Percentiles rank a stretch among this genome's conserved stretches.
Evolutionary conservation across 2,888 invertebrate species (phyloP).

Genomic region (Hirtodrosophila trivittata): DNA sequence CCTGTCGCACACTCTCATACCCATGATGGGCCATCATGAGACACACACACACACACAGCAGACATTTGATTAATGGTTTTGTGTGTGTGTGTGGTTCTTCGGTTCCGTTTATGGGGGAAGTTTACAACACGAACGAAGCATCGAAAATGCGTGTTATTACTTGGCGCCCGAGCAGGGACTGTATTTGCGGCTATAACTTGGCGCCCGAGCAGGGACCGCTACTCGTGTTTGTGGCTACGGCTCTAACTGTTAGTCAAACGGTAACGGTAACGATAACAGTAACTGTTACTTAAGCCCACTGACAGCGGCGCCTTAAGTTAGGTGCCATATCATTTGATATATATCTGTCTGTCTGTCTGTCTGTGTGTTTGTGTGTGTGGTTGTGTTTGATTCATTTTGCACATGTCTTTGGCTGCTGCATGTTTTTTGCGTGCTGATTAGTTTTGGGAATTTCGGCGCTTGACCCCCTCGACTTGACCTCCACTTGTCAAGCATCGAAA

Average conservation of each 20-base stretch:
- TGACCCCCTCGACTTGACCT: slow-evolving; percentile 45
- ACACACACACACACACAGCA: slow-evolving; percentile 16
- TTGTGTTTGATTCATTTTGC: slow-evolving; percentile 48
- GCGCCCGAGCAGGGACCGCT: slow-evolving; percentile 13
- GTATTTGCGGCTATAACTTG: slow-evolving; percentile 34
- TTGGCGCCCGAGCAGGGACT: slow-evolving; percentile 16
- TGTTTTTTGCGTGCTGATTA: slow-evolving; percentile 62
- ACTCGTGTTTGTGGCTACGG: neutral
- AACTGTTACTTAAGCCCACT: slow-evolving; percentile 7
- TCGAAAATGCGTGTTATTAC: slow-evolving; percentile 63
- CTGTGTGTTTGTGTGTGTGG: neutral
- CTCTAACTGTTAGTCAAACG: slow-evolving; percentile 1
- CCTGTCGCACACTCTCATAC: slow-evolving; percentile 18
- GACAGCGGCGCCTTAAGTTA: slow-evolving; percentile 20
- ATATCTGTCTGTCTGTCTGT: neutral
- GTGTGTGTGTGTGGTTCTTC: slow-evolving; percentile 39
- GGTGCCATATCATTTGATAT: slow-evolving; percentile 42
- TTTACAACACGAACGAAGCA: slow-evolving; percentile 54
- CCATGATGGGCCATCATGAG: neutral
- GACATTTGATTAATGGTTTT: slow-evolving; percentile 74
- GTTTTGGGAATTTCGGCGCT: slow-evolving; percentile 68
- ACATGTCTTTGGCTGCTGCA: slow-evolving; percentile 44
- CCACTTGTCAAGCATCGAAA: slow-evolving; percentile 35
- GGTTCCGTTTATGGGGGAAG: slow-evolving; percentile 61
- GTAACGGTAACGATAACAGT: slow-evolving; percentile 16